phyloP scores from a whole-genome alignment of 2,797 vertebrate species.

The Siniperca obscura region DNA sequence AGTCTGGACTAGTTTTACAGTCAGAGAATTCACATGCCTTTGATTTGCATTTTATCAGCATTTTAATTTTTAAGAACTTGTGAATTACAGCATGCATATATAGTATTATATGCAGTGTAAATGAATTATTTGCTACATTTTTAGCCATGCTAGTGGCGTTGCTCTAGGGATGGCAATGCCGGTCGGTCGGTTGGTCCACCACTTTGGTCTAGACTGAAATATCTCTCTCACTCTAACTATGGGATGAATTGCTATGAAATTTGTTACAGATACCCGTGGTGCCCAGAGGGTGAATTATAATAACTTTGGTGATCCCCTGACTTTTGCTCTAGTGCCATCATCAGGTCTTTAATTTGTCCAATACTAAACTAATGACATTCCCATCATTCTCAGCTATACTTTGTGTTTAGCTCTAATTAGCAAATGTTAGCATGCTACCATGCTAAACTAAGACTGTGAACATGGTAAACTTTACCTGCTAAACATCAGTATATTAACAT shows the following conservation, averaged over 20 bases:
- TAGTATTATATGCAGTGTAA: background rate
- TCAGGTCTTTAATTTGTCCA: background rate
- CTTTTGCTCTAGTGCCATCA: background rate
- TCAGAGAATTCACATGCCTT: background rate
- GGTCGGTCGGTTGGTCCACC: background rate
- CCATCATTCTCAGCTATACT: background rate
- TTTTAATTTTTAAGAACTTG: background rate
- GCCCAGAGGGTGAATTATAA: background rate
- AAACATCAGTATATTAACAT: background rate
- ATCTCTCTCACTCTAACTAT: constrained; percentile 7
- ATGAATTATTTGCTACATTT: constrained; percentile 9
- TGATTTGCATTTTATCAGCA: constrained; percentile 32
- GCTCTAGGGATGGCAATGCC: background rate
- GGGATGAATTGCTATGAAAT: background rate
- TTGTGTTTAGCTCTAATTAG: background rate
- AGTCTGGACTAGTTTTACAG: constrained; percentile 18
- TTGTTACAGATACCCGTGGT: background rate
- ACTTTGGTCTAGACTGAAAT: constrained; percentile 3
- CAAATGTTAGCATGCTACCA: background rate
- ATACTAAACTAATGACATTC: background rate
- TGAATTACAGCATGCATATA: constrained; percentile 2
- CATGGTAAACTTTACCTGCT: background rate
- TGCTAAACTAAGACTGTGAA: background rate
- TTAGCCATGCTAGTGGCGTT: background rate
- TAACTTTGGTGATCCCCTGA: background rate